phyloP scores from a whole-genome alignment of 2,797 vertebrate species.

The Poecile montanus region DNA sequence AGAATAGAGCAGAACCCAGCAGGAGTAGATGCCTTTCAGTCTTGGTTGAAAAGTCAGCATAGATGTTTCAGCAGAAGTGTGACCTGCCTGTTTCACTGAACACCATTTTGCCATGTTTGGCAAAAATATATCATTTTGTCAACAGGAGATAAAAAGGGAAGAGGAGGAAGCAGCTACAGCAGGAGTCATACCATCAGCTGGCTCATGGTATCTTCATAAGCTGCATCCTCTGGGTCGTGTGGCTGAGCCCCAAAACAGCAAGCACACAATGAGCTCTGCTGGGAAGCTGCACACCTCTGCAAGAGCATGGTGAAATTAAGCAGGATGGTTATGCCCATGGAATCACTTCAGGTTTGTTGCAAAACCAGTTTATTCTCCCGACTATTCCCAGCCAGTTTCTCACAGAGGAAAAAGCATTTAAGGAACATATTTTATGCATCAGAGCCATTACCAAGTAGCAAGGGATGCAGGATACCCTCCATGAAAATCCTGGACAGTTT shows the following conservation, averaged over 20 bases:
- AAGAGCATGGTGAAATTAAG: neutral
- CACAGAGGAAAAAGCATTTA: neutral
- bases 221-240: rapidly evolving
- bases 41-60: neutral
- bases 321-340: neutral
- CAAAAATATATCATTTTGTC: neutral
- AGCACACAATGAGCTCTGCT: neutral
- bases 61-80: neutral
- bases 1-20: neutral
- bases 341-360: neutral
- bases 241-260: neutral
- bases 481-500: neutral
- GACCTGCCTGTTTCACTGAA: neutral
- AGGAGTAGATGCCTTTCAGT: neutral
- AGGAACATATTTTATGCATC: neutral
- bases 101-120: neutral
- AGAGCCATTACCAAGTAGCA: neutral
- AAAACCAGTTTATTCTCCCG: neutral
- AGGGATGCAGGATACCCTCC: neutral
- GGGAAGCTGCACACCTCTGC: neutral
- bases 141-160: neutral
- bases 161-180: neutral
- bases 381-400: neutral
- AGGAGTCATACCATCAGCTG: neutral
- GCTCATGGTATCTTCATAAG: neutral